phyloP scores from a whole-genome alignment of 2,888 invertebrate species.

The Bursaphelenchus okinawaensis region DNA sequence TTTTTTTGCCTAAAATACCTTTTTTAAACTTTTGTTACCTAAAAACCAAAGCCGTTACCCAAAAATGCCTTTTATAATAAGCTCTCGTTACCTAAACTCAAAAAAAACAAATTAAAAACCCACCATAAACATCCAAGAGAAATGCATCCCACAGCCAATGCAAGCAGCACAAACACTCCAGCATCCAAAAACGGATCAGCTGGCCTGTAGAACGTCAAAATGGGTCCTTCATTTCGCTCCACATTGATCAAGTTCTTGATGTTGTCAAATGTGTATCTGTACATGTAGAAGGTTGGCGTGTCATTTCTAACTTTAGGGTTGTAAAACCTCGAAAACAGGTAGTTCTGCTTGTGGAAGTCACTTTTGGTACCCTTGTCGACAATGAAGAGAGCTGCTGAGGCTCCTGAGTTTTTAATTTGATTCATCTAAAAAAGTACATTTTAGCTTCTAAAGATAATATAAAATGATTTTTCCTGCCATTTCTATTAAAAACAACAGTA shows the following conservation, averaged over 20 bases:
- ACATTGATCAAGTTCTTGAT: not conserved
- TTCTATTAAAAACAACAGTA: too few species aligned
- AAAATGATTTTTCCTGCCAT: too few species aligned
- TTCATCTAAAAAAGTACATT: not conserved
- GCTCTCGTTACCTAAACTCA: too few species aligned
- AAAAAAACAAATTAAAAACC: not conserved
- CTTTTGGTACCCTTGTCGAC: slow-evolving; percentile 20
- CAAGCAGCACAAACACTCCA: slow-evolving; percentile 42
- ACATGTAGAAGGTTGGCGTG: slow-evolving; percentile 43
- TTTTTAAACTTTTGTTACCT: too few species aligned
- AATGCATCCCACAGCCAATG: slow-evolving; percentile 50
- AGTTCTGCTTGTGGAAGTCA: slow-evolving; percentile 6
- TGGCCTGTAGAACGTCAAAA: slow-evolving; percentile 41
- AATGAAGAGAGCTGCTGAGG: slow-evolving; percentile 21
- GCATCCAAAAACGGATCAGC: slow-evolving; percentile 29
- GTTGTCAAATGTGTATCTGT: slow-evolving; percentile 19
- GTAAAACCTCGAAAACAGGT: slow-evolving; percentile 40
- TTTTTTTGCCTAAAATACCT: too few species aligned
- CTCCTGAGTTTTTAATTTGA: slow-evolving; percentile 1
- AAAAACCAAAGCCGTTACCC: too few species aligned
- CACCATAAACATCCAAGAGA: slow-evolving; percentile 42
- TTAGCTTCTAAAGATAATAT: not conserved
- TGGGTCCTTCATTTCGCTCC: slow-evolving; percentile 16
- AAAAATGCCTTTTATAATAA: too few species aligned
- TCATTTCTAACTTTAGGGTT: slow-evolving; percentile 39